Conservation (phyloP, 1,140 invertebrate species). For the Pogonomyrmex californicus region DNA sequence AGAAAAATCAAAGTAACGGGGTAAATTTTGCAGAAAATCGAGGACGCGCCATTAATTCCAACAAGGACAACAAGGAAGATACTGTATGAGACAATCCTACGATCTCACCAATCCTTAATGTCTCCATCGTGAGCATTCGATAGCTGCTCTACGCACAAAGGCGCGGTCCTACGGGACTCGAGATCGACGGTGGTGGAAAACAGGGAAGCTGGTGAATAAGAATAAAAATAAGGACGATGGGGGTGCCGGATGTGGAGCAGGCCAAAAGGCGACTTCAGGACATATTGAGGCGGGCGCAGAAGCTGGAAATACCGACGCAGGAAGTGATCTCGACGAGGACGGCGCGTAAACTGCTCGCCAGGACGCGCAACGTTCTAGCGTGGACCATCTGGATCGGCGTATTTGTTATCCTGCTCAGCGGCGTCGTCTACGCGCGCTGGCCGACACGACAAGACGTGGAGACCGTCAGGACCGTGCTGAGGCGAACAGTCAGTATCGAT, state of each 20-base stretch:
- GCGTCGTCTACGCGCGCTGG: slow-evolving; percentile 80
- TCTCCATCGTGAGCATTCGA: slow-evolving; percentile 45
- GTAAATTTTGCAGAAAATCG: slow-evolving; percentile 70
- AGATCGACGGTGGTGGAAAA: slow-evolving; percentile 19
- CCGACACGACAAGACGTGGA: slow-evolving; percentile 80
- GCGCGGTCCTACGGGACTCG: slow-evolving; percentile 30
- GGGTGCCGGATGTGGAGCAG: slow-evolving; percentile 78
- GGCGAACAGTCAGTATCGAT: slow-evolving; percentile 79
- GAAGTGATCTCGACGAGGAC: slow-evolving; percentile 80
- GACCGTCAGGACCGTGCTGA: slow-evolving; percentile 81
- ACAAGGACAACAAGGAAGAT: slow-evolving; percentile 25
- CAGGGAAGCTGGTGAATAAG: slow-evolving; percentile 8
- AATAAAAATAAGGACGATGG: slow-evolving; percentile 72
- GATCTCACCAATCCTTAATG: slow-evolving; percentile 59
- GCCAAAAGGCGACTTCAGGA: slow-evolving; percentile 79
- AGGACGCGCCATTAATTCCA: slow-evolving; percentile 19
- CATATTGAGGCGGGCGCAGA: slow-evolving; percentile 79
- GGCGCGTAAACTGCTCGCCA: slow-evolving; percentile 79
- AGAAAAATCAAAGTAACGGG: slow-evolving; percentile 16
- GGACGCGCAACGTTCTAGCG: slow-evolving; percentile 76
- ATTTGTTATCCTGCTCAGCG: slow-evolving; percentile 78
- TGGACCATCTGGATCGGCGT: slow-evolving; percentile 79
- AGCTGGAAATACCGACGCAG: slow-evolving; percentile 79
- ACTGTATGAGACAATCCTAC: slow-evolving; percentile 44
- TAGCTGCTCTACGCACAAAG: not conserved